Percentiles rank a stretch among this genome's conserved stretches.
phyloP scores from a whole-genome alignment of 2,113 vertebrate species.

The Reinhardtius hippoglossoides region DNA sequence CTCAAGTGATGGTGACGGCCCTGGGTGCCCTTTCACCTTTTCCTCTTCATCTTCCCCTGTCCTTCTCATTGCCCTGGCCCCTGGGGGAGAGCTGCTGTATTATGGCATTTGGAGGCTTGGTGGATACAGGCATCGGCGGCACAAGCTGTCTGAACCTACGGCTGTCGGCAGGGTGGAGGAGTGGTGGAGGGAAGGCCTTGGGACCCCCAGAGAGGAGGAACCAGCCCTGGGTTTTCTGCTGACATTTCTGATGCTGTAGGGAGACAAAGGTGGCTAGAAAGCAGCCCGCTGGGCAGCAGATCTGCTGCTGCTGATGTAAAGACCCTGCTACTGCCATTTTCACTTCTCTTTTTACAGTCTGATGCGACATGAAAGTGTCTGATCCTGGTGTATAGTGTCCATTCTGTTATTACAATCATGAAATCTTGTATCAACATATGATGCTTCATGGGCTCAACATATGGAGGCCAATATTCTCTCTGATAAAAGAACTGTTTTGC shows the following conservation, averaged over 20 bases:
- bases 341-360: conserved; percentile 3
- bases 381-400: neutral
- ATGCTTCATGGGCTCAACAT: neutral
- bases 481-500: neutral
- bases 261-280: conserved; percentile 17
- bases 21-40: conserved; percentile 32
- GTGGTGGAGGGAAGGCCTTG: conserved; percentile 43
- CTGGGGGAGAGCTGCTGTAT: conserved; percentile 54
- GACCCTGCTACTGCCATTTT: conserved; percentile 12
- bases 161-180: conserved; percentile 38
- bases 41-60: conserved; percentile 41
- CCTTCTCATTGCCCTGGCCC: conserved; percentile 30
- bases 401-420: neutral
- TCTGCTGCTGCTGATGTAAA: conserved; percentile 16
- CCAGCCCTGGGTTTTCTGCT: conserved; percentile 27
- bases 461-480: neutral
- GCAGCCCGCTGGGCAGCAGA: conserved; percentile 10
- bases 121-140: conserved; percentile 20
- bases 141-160: conserved; percentile 50
- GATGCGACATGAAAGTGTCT: conserved; percentile 3
- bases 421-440: no score
- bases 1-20: neutral
- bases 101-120: conserved; percentile 70
- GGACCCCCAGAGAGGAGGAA: conserved; percentile 46
- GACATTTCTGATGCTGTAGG: conserved; percentile 58